Evolutionary conservation across 2,797 vertebrate genomes (phyloP).

Genomic region (Gila robusta): DNA sequence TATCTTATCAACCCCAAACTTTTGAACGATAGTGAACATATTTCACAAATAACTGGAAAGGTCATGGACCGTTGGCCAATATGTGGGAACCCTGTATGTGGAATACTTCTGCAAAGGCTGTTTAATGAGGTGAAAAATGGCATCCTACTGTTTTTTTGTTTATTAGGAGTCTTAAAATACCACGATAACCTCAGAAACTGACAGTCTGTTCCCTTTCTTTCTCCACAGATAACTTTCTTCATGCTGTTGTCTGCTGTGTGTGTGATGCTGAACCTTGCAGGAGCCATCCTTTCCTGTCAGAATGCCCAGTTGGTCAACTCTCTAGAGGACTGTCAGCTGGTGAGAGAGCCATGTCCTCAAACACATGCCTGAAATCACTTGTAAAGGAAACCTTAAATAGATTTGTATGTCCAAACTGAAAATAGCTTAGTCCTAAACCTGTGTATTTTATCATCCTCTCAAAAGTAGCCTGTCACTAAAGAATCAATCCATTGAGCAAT

Average conservation of each 20-base stretch:
- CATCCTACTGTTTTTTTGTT: conserved; percentile 47
- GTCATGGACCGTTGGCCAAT: background rate
- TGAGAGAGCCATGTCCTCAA: conserved; percentile 75
- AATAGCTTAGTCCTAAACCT: conserved; percentile 6
- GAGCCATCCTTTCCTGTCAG: conserved; percentile 98
- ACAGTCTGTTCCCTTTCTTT: conserved; percentile 46
- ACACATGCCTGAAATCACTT: conserved; percentile 13
- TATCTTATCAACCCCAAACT: background rate
- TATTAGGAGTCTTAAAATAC: conserved; percentile 30
- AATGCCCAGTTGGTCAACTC: conserved; percentile 97
- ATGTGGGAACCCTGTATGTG: background rate
- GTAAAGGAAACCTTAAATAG: background rate
- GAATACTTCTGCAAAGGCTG: conserved; percentile 6
- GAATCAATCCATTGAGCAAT: conserved; percentile 32
- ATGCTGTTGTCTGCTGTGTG: conserved; percentile 98
- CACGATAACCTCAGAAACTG: conserved; percentile 31
- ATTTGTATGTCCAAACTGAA: background rate
- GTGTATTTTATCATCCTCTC: background rate
- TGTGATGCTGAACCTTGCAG: conserved; percentile 97
- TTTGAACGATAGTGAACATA: background rate
- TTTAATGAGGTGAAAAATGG: conserved; percentile 43
- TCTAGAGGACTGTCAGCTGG: conserved; percentile 96
- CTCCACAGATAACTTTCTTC: conserved; percentile 94
- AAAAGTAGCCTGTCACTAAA: conserved; percentile 31
- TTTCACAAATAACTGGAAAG: background rate